phyloP scores from a whole-genome alignment of 2,113 vertebrate genomes.

The Orientallactaga bullata region DNA sequence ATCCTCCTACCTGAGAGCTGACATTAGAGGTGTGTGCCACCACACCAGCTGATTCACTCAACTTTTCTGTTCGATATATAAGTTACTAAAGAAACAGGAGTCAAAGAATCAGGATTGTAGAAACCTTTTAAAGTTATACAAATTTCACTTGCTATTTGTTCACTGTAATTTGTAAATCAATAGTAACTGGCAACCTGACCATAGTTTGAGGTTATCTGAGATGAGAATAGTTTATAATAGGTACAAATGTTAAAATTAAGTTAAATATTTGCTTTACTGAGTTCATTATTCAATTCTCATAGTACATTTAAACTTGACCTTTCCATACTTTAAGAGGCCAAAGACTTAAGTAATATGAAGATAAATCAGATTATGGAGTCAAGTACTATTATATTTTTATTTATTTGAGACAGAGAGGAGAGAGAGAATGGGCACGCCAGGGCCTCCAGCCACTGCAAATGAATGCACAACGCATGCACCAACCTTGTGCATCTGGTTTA shows the following conservation, averaged over 20 bases:
- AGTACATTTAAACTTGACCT: background rate
- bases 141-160: background rate
- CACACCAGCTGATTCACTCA: too few relatives aligned
- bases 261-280: background rate
- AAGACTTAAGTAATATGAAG: too few relatives aligned
- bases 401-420: too few relatives aligned
- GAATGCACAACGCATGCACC: too few relatives aligned
- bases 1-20: too few relatives aligned
- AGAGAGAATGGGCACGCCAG: too few relatives aligned
- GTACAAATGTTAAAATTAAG: background rate
- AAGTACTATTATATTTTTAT: too few relatives aligned
- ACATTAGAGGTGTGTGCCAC: too few relatives aligned
- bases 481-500: too few relatives aligned
- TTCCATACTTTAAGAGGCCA: too few relatives aligned
- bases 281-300: background rate
- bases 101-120: background rate
- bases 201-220: background rate
- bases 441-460: too few relatives aligned
- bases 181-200: background rate
- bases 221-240: background rate
- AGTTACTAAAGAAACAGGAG: conserved; percentile 23
- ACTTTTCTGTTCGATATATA: background rate
- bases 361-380: too few relatives aligned
- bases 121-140: background rate
- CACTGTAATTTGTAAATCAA: background rate